Base-by-base conservation (phyloP, 1,140 invertebrate species). In the Drosophila bifasciata region DNA sequence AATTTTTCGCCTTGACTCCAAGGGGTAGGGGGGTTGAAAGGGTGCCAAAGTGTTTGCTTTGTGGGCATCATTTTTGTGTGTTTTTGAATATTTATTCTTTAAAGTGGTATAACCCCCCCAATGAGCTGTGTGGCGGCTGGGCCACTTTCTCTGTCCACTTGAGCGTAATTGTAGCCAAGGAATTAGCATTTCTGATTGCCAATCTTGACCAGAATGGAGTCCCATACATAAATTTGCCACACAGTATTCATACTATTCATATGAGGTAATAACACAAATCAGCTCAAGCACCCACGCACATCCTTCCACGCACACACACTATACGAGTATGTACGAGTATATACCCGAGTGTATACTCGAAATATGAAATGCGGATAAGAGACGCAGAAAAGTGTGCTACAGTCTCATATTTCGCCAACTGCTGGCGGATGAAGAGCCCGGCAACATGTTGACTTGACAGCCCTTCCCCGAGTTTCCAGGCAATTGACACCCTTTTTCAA, bases 371-470 rank as follows among this genome's bases (percentile, higher is more conserved):
- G 13, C 48, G 43, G 41, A 63, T 44, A 19, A 25, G 25, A 63
- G 53, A 72, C 43, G 40, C 48, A 52, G 45, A 36, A 57, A 57
- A 68, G 50, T 63, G 44, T 68, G 79, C 58, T 58, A 63, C 41
- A 58, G 66, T 56, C 59, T 81, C 80, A 81, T 81, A 89, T 89
- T 77, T 89, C 64, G 70, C 67, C 71, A 68, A 61, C 76, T 74
- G 76, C 63, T 69, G 70, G 61, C 67, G 45, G n/a, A 28, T 36
- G 45, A 57, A 61, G 49, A 68, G 8, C 70, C 48, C 71, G 80
- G 86, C 77, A 90, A 81, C 86, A 89, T 89, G 80, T 89, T 89
- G 86, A 74, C 67, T 76, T 89, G 86, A 90, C 86, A 90, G 56
- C 9, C 3, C 8, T 3, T 2, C 49, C 66, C 53, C 66, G 56